Conservation (phyloP, 2,888 invertebrate species). For the Vannuccia rotundouncinata region DNA sequence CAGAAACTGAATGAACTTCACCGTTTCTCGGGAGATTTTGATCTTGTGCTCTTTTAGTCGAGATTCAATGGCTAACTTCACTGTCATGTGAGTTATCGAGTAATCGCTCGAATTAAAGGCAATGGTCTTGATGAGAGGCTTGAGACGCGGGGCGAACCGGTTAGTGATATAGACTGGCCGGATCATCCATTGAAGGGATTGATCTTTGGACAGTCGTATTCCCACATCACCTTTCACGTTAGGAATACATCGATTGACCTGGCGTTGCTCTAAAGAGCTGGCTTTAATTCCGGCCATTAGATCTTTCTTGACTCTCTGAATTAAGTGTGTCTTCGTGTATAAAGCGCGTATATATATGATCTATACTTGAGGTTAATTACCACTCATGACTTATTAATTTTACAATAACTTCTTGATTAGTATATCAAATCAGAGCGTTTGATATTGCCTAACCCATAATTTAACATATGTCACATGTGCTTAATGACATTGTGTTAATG, state of each 20-base stretch:
- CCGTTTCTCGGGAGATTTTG: neutral
- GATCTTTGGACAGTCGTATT: neutral
- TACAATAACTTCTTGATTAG: too few relatives aligned
- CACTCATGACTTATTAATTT: too few relatives aligned
- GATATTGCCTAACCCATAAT: too few relatives aligned
- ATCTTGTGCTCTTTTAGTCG: neutral
- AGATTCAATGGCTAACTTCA: constrained; percentile 5
- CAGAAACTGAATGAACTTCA: constrained; percentile 30
- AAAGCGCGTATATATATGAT: too few relatives aligned
- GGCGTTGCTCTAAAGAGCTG: neutral
- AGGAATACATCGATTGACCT: neutral
- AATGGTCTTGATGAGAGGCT: constrained; percentile 6
- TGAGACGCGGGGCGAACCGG: neutral
- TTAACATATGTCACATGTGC: too few relatives aligned
- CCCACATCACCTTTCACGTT: neutral
- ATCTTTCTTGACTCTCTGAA: too few relatives aligned
- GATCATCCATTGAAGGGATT: neutral
- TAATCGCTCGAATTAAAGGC: constrained; percentile 12
- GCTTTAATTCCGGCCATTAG: constrained; percentile 7
- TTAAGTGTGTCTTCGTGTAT: too few relatives aligned
- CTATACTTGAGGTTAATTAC: too few relatives aligned
- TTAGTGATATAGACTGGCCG: constrained; percentile 18
- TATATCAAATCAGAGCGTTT: too few relatives aligned
- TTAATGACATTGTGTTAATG: too few relatives aligned
- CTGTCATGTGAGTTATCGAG: neutral